Evolutionary conservation across 2,113 vertebrate genomes (phyloP), one percentile per base, ranked within the genome.

Genomic region (Poecilia latipinna): DNA sequence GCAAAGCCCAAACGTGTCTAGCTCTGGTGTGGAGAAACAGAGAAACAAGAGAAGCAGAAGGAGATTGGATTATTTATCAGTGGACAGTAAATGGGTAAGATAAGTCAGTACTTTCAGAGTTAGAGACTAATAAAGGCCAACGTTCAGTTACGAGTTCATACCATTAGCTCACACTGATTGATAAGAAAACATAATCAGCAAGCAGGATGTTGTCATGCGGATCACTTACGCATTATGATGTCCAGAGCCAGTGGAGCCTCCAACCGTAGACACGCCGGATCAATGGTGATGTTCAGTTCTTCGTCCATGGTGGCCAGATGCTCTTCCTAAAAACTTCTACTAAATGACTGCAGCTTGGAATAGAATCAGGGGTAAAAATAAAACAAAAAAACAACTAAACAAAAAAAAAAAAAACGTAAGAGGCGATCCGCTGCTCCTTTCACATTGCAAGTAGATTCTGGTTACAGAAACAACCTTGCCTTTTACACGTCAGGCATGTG

Each of bases 1-100:
- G 67, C 91, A 91, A 28, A 86, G 80, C 15, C 92, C 95, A 80
- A 95, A 94, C 26, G 86, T 24, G 85, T 95, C 95, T 61, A 97
- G 86, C 42, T 94, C 96, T 97, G 79, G 35, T 37, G 13, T 68
- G 2, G 17, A 31, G 76, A 29, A 44, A 15, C 6, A 19, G 22
- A 71, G 15, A 65, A 26, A 71, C 5, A n/a, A 7, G 68, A 33
- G 4, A 33, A 3, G 44, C 19, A 19, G 19, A 48, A 4, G 3
- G 2, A 26, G 3, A 15, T 67, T 67, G 11, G 4, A 17, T 48
- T 48, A 48, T 48, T 48, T 6, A 37, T 28, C 13, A 65, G 33
- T 7, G 8, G 2, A n/a, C 8, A 65, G 8, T 15, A 22, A 19
- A 19, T 48, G 64, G 35, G 12, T 3, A 31, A 26, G 2, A 32